Base-by-base conservation (phyloP, 2,888 invertebrate species). In the Saturnia japonica region DNA sequence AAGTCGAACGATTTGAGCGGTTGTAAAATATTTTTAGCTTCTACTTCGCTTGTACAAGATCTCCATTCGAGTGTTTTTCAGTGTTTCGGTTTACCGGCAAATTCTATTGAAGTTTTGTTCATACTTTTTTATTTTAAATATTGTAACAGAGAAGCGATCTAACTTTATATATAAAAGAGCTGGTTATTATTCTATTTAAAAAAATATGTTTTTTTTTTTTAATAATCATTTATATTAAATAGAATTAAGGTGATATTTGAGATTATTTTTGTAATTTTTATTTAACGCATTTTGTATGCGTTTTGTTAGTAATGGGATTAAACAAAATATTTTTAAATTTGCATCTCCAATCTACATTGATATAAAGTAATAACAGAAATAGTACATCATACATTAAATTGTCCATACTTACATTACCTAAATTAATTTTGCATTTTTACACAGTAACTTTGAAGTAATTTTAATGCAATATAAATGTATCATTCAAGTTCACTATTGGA, bases 1-100 rank as follows among this genome's bases (percentile, higher is more conserved):
- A n/a, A 40, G n/a, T 40, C 64, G 64, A 64, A 34, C 64, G n/a
- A n/a, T 40, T n/a, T 19, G 40, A 64, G 40, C 9, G 64, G 40
- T 64, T 64, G 64, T 64, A 64, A 64, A 64, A 64, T 64, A 64
- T 64, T 64, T 64, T 64, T 64, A 64, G 64, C 64, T n/a, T 25
- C 19, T 19, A n/a, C 40, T 64, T 40, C 19, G 40, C 40, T 40
- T 64, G 64, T 64, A 64, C 64, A 40, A 40, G 40, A 64, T 64
- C 64, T 64, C n/a, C 64, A 40, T 40, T 64, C 40, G n/a, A 64
- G 40, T 40, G 64, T 40, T 64, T 9, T 40, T 40, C 40, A 19
- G 40, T 40, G 64, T 64, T 40, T 64, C 64, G 64, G 34, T 40
- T 40, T 64, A n/a, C 19, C 64, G n/a, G n/a, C 16, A 40, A 19